Conservation (phyloP, 2,113 vertebrate species). For the Toxotes jaculatrix region DNA sequence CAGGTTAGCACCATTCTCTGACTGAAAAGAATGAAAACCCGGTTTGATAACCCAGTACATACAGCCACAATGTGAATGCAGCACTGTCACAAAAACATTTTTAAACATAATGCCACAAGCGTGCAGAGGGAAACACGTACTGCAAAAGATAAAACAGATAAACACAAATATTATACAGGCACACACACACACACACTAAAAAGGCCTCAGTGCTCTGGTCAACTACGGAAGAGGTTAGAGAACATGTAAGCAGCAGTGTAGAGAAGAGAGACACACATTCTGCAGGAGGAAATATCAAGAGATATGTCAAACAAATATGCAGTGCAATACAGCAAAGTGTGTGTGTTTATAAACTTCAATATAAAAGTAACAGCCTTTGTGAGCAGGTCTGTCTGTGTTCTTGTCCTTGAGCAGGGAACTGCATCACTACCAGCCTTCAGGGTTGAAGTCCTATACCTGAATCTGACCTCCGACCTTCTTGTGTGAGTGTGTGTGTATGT, state of each 20-base stretch:
- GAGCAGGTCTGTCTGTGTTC: not conserved
- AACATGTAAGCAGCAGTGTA: conserved; percentile 18
- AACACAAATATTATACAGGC: not conserved
- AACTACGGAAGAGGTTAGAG: conserved; percentile 58
- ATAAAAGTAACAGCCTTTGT: not conserved
- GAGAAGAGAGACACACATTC: conserved; percentile 14
- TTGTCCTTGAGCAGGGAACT: conserved; percentile 8
- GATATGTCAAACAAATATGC: not conserved
- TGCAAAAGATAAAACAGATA: not conserved
- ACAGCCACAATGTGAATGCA: conserved; percentile 67
- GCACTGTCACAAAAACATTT: conserved; percentile 27
- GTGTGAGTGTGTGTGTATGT: not conserved
- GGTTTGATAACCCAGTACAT: not conserved
- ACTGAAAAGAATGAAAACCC: not conserved
- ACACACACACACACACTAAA: conserved; percentile 1
- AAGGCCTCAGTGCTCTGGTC: conserved; percentile 34
- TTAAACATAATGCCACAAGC: conserved; percentile 23
- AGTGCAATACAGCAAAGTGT: conserved; percentile 14
- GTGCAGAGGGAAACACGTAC: conserved; percentile 32
- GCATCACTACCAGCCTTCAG: not conserved
- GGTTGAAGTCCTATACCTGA: not conserved
- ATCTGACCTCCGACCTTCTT: conserved; percentile 10
- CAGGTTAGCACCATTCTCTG: not conserved
- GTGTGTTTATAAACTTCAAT: not conserved
- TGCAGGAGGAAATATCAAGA: conserved; percentile 45